Conservation (phyloP, 2,797 vertebrate genomes). For the Halcyon chelicuti region DNA sequence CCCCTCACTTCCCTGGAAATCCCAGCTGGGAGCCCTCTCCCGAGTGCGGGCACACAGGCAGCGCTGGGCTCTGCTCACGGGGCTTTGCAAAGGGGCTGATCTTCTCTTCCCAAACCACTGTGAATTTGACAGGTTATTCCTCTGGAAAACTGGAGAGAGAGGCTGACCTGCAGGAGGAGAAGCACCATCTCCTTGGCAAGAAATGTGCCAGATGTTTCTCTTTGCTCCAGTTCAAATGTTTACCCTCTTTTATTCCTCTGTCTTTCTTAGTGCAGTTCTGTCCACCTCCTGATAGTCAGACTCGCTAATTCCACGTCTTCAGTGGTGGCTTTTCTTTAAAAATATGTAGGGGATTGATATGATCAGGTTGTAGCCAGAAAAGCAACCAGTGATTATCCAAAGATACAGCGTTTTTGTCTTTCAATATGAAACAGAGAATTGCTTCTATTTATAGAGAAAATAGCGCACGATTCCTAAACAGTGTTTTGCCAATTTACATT, state of each 20-base stretch:
- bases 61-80: rapidly evolving
- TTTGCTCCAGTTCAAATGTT: background rate
- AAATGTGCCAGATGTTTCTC: background rate
- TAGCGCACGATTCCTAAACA: rapidly evolving
- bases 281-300: background rate
- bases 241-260: rapidly evolving
- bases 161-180: background rate
- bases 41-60: background rate
- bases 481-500: background rate
- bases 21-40: rapidly evolving
- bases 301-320: background rate
- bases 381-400: background rate
- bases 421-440: background rate
- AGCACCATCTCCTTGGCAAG: background rate
- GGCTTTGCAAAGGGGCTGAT: background rate
- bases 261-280: background rate
- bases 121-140: background rate
- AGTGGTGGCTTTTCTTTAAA: background rate
- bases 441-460: conserved; percentile 31
- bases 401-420: background rate
- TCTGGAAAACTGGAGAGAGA: background rate
- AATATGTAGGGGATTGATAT: rapidly evolving
- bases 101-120: background rate
- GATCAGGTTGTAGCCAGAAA: background rate
- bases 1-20: background rate